A percentile compares a stretch with the other conserved stretches of the same genome.
Conservation (phyloP, 2,113 vertebrate genomes). For the Mesitornis unicolor region DNA sequence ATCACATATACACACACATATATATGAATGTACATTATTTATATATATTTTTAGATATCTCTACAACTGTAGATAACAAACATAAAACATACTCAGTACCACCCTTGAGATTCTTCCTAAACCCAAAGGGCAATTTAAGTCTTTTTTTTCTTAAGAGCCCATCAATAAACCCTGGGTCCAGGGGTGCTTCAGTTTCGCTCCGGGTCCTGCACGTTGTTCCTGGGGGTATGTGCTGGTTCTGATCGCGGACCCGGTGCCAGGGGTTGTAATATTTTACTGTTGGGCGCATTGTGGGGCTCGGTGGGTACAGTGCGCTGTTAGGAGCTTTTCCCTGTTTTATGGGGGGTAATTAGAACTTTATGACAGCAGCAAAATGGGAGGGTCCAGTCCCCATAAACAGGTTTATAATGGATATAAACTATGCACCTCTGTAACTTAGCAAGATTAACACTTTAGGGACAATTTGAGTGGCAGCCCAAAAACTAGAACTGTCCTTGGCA, state of each 20-base stretch:
- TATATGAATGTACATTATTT: neutral
- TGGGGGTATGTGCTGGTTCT: neutral
- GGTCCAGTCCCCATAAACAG: conserved; percentile 78
- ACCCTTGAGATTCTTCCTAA: neutral
- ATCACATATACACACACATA: neutral
- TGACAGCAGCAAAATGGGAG: conserved; percentile 73
- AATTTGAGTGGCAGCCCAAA: conserved; percentile 72
- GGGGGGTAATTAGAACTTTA: conserved; percentile 82
- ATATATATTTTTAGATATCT: neutral
- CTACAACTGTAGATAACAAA: neutral
- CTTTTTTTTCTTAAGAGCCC: neutral
- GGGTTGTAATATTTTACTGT: conserved; percentile 56
- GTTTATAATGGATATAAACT: conserved; percentile 84
- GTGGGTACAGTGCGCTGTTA: conserved; percentile 68
- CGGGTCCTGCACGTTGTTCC: neutral
- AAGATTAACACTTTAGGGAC: conserved; percentile 74
- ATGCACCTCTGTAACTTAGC: conserved; percentile 67
- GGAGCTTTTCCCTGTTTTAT: conserved; percentile 76
- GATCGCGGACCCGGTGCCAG: neutral
- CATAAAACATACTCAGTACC: neutral
- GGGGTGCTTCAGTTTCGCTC: accelerated
- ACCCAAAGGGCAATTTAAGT: neutral
- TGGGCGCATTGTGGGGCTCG: conserved; percentile 35
- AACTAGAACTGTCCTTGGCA: neutral
- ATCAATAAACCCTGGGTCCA: accelerated